Evolutionary conservation across 2,888 invertebrate genomes (phyloP).

Genomic region (Sinodicranocentrus sp.): DNA sequence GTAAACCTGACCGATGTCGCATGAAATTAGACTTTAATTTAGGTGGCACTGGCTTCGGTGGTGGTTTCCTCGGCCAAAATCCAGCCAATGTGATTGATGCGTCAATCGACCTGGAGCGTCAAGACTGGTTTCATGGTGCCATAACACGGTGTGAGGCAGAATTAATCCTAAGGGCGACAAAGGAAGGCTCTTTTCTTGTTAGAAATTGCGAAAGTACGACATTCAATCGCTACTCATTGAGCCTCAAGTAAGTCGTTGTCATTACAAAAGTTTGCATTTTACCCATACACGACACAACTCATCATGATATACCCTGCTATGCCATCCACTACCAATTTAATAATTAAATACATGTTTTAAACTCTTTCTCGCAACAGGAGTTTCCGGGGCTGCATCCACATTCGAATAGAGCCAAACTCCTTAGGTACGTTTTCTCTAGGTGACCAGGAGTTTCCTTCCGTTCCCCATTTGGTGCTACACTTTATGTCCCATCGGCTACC

Average conservation of each 20-base stretch:
- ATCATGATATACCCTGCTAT: too few species aligned
- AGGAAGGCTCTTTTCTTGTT: conserved; percentile 96
- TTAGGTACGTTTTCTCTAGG: conserved; percentile 93
- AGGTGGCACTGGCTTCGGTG: conserved; percentile 38
- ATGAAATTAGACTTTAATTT: conserved; percentile 73
- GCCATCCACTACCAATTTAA: too few species aligned
- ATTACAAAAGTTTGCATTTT: too few species aligned
- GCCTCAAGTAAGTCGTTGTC: conserved; percentile 92
- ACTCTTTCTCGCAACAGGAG: conserved; percentile 83
- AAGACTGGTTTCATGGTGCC: conserved; percentile 94
- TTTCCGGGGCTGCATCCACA: conserved; percentile 97
- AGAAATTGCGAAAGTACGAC: conserved; percentile 93
- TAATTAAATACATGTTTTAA: background rate
- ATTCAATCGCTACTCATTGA: conserved; percentile 94
- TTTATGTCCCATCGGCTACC: conserved; percentile 96
- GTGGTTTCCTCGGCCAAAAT: conserved; percentile 36
- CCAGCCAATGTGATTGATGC: conserved; percentile 70
- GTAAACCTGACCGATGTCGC: conserved; percentile 71
- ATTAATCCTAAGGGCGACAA: conserved; percentile 87
- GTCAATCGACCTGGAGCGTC: conserved; percentile 73
- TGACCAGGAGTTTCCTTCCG: conserved; percentile 93
- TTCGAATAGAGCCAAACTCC: conserved; percentile 91
- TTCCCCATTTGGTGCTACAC: conserved; percentile 96
- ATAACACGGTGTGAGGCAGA: conserved; percentile 95
- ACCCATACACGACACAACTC: too few species aligned